Evolutionary conservation across 2,888 invertebrate genomes (phyloP), one percentile per base, ranked within the genome.

Genomic region (Sphaerophoria taeniata): DNA sequence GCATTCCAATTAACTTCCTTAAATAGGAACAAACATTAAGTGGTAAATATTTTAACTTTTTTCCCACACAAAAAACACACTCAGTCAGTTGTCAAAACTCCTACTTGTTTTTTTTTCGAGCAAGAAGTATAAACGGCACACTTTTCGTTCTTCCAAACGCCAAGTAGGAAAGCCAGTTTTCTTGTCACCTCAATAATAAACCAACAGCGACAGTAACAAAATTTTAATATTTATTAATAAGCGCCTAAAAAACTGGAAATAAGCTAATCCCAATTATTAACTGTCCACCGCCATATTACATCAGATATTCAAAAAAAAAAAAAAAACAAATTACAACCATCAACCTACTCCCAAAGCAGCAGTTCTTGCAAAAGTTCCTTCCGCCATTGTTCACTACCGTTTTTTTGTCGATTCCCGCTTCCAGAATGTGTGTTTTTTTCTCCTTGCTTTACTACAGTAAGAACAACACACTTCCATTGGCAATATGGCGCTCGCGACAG

Each of bases 281-380:
- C 65, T 61, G 76, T 71, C 81, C 56, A 74, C 81, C 49, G 61
- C 56, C 71, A 34, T 49, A 51, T 85, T 85, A 80, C 80, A 85
- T 85, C 69, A 85, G 69, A 67, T 12, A 53, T 36, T 14, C 12
- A 12, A 69, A 70, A 70, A 31, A 31, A 33, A 74, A 49, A 60
- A 56, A 24, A 33, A 33, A 12, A 49, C 24, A 39, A 11, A 58
- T 31, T 43, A 39, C 58, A 60, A 47, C 16, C 3, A 56, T 34
- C 31, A 67, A 73, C 51, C 51, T 43, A 39, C 69, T 58, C 53
- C 60, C 14, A 70, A 77, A 85, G 76, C 70, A 80, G 76, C 81
- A 36, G 39, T 85, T 80, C 80, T 85, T 85, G 80, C 76, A 76
- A 80, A 76, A 85, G 76, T 85, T 85, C 76, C 85, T 85, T 81